Conservation (phyloP, 2,888 invertebrate genomes). For the Belgica antarctica region DNA sequence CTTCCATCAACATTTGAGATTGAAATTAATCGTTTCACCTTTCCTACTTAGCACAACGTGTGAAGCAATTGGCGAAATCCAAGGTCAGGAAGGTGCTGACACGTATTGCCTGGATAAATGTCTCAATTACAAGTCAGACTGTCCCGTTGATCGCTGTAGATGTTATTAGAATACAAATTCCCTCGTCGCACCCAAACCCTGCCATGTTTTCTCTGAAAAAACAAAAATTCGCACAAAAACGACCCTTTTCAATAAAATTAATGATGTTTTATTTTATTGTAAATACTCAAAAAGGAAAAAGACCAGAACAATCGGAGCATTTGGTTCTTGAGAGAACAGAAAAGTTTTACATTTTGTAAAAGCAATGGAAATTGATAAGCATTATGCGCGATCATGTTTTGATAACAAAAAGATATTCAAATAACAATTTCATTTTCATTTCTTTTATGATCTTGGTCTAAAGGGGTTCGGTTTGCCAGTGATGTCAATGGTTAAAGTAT, state of each 20-base stretch:
- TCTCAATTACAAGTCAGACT: constrained; percentile 66
- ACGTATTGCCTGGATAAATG: constrained; percentile 85
- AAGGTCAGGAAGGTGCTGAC: constrained; percentile 71
- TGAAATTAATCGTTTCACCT: constrained; percentile 13
- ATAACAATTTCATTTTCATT: constrained; percentile 22
- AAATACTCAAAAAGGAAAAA: not conserved
- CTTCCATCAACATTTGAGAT: not conserved
- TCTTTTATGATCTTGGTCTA: not conserved
- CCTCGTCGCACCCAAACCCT: too few relatives aligned
- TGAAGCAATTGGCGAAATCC: constrained; percentile 74
- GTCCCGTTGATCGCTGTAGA: constrained; percentile 69
- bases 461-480: too few relatives aligned
- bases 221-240: not conserved
- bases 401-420: constrained; percentile 20
- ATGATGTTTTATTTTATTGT: constrained; percentile 4
- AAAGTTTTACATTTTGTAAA: not conserved
- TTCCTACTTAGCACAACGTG: constrained; percentile 67
- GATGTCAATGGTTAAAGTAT: too few relatives aligned
- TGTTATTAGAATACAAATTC: constrained; percentile 60
- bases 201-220: constrained; percentile 17
- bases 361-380: constrained; percentile 18
- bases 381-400: constrained; percentile 28
- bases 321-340: not conserved
- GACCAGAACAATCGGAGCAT: too few relatives aligned
- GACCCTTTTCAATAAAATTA: constrained; percentile 33